These are phyloP conservation scores for Nannospalax galili DNA, from an alignment of 2,113 vertebrate species.

Conservation along the genomic window DNA sequence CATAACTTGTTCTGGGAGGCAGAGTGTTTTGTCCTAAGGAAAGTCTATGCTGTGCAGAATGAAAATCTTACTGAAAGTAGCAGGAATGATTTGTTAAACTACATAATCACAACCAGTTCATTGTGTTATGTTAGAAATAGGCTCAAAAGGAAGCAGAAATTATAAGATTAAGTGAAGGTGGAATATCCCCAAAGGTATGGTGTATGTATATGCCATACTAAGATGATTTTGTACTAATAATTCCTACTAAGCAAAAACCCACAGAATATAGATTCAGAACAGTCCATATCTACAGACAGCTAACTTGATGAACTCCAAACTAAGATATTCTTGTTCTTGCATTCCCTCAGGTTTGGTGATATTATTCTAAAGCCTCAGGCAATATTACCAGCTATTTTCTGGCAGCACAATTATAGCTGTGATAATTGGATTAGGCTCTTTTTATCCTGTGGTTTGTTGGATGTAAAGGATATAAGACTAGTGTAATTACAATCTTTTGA, in stretches of 20 bases:
- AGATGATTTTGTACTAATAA: background rate
- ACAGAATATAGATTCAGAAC: background rate
- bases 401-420: background rate
- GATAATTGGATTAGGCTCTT: background rate
- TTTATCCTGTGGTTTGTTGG: background rate
- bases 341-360: background rate
- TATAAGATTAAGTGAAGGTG: background rate
- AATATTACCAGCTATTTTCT: background rate
- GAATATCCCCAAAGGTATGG: background rate
- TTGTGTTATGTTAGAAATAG: background rate
- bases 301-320: background rate
- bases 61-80: background rate
- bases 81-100: background rate
- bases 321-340: background rate
- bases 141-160: background rate
- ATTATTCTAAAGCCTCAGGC: background rate
- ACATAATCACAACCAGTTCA: background rate
- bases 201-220: background rate
- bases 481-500: background rate
- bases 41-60: background rate
- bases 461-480: background rate
- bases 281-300: rapidly evolving
- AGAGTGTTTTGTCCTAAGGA: background rate
- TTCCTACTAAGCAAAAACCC: background rate
- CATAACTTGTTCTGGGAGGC: background rate